Conservation (phyloP, 2,113 vertebrate genomes). For the Microcebus murinus region DNA sequence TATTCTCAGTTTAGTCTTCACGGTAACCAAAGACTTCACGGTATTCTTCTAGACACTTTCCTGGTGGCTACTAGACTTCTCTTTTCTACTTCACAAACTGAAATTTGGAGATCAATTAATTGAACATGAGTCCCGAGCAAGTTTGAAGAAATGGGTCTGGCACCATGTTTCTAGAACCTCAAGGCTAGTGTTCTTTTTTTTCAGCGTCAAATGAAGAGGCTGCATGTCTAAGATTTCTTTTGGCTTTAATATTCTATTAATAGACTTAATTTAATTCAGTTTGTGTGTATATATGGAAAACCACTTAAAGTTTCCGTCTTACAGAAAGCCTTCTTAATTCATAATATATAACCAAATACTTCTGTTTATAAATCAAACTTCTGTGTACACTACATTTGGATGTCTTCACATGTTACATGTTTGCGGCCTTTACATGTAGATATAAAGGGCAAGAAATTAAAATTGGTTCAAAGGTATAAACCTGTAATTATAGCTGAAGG, state of each 20-base stretch:
- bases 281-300: not conserved
- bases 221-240: slow-evolving; percentile 29
- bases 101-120: not conserved
- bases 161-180: not conserved
- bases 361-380: slow-evolving; percentile 5
- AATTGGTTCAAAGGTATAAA: not conserved
- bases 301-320: not conserved
- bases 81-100: not conserved
- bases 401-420: not conserved
- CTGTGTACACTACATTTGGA: not conserved
- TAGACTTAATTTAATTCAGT: not conserved
- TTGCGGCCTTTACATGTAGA: not conserved
- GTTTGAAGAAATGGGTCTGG: not conserved
- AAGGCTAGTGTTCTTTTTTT: not conserved
- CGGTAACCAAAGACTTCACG: not conserved
- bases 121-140: not conserved
- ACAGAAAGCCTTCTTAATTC: not conserved
- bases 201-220: not conserved
- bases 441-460: not conserved
- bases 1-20: not conserved
- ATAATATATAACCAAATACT: not conserved
- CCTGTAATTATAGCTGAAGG: not conserved
- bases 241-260: slow-evolving; percentile 9
- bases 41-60: not conserved
- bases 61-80: not conserved